Percentiles rank a stretch among this genome's conserved stretches.
Conservation (phyloP, 2,888 invertebrate genomes). For the Anthoptus insignis region DNA sequence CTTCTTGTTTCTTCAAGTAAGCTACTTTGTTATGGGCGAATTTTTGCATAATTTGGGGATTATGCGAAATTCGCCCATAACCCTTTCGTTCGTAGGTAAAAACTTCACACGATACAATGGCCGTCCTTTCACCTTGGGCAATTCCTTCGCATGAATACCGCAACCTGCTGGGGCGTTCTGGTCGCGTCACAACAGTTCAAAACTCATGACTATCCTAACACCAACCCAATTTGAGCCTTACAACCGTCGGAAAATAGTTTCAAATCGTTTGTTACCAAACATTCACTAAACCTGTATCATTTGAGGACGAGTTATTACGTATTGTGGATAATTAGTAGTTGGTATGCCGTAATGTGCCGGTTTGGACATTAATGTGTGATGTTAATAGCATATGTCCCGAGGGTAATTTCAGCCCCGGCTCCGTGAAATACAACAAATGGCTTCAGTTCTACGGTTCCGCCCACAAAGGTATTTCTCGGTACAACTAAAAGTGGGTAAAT, state of each 20-base stretch:
- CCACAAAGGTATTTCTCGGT: constrained; percentile 12
- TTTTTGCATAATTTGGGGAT: no score
- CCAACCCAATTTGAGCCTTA: not conserved
- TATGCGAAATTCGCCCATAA: no score
- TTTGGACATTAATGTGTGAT: constrained; percentile 25
- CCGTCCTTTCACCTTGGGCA: constrained; percentile 15
- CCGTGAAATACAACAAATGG: constrained; percentile 20
- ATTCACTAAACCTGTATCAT: constrained; percentile 5
- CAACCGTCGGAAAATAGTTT: not conserved
- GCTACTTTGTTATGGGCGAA: no score
- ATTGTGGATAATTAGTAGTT: constrained; percentile 34
- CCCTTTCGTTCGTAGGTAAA: not conserved
- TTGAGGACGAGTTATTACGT: constrained; percentile 35
- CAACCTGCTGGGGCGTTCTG: constrained; percentile 8
- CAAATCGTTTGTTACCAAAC: not conserved
- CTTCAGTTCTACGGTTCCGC: constrained; percentile 20
- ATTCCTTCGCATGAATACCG: constrained; percentile 30
- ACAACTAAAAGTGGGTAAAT: not conserved
- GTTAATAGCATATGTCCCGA: constrained; percentile 43
- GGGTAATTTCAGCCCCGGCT: not conserved
- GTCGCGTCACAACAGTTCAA: not conserved
- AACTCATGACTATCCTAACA: not conserved
- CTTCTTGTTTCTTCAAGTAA: no score
- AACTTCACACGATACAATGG: constrained; percentile 5
- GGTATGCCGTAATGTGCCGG: constrained; percentile 11